These are phyloP conservation scores for Lagria hirta DNA, from an alignment of 2,888 invertebrate species.

Conservation along the genomic window DNA sequence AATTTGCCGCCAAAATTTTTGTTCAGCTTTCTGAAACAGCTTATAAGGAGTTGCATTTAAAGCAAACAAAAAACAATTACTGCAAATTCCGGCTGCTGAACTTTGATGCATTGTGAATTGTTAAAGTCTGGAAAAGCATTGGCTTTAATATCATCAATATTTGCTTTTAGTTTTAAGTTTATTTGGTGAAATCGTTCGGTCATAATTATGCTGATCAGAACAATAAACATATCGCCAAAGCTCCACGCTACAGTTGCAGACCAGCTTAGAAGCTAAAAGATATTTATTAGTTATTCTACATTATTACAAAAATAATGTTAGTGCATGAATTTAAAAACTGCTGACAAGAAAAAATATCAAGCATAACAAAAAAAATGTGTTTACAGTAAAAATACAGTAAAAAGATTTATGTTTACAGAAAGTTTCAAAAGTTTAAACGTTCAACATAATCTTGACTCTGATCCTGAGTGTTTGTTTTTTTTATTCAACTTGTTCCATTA, in stretches of 20 bases:
- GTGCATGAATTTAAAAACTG: neutral
- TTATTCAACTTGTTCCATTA: too few species aligned
- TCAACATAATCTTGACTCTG: too few species aligned
- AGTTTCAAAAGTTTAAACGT: too few species aligned
- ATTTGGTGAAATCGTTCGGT: constrained; percentile 62
- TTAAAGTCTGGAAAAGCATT: neutral
- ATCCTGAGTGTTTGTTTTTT: too few species aligned
- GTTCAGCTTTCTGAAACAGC: constrained; percentile 57
- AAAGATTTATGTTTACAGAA: too few species aligned
- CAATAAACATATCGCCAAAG: constrained; percentile 70
- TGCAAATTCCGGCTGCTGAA: constrained; percentile 4
- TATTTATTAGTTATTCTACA: neutral
- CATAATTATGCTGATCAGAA: constrained; percentile 67
- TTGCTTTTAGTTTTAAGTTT: constrained; percentile 8
- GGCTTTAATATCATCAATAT: constrained; percentile 2
- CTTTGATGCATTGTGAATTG: constrained; percentile 8
- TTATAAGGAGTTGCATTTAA: neutral
- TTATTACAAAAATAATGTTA: neutral
- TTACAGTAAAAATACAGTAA: too few species aligned
- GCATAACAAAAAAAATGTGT: neutral
- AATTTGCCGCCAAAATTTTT: constrained; percentile 33
- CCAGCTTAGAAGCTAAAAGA: constrained; percentile 29
- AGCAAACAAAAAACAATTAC: constrained; percentile 9
- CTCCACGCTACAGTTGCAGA: constrained; percentile 61
- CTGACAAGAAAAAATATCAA: neutral